Percentiles rank a stretch among this genome's conserved stretches.
phyloP scores from a whole-genome alignment of 2,888 invertebrate species.

The Andrena chrysosceles region DNA sequence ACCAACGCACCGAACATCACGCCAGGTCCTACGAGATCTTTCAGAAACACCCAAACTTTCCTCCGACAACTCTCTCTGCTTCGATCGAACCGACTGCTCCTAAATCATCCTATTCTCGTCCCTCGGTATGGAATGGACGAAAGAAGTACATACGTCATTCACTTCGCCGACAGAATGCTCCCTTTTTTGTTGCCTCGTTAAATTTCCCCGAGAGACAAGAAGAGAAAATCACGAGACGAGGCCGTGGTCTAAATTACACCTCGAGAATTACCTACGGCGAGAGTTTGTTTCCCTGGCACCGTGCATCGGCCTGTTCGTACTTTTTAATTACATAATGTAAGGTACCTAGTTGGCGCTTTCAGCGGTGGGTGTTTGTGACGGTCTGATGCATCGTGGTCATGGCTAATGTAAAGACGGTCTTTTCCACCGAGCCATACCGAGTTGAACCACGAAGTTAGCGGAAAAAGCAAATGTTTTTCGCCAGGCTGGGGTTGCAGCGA shows the following conservation, averaged over 20 bases:
- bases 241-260: neutral
- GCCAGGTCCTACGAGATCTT: neutral
- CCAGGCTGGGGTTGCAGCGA: neutral
- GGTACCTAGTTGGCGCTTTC: neutral
- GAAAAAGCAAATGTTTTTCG: constrained; percentile 24
- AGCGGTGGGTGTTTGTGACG: neutral
- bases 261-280: neutral
- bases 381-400: constrained; percentile 20
- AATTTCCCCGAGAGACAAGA: constrained; percentile 6
- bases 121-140: neutral
- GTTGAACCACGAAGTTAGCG: neutral
- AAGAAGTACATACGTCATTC: neutral
- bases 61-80: neutral
- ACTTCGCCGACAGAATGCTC: neutral
- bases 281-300: constrained; percentile 32
- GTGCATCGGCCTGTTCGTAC: constrained; percentile 26
- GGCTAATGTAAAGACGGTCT: constrained; percentile 47
- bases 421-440: neutral
- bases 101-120: neutral
- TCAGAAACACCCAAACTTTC: neutral
- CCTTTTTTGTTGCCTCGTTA: neutral
- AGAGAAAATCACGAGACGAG: constrained; percentile 35
- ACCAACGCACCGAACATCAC: neutral
- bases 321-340: constrained; percentile 59
- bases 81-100: neutral